A percentile compares a stretch with the other conserved stretches of the same genome.
Evolutionary conservation across 1,140 invertebrate species (phyloP).

Genomic region (Caenorhabditis inopinata): DNA sequence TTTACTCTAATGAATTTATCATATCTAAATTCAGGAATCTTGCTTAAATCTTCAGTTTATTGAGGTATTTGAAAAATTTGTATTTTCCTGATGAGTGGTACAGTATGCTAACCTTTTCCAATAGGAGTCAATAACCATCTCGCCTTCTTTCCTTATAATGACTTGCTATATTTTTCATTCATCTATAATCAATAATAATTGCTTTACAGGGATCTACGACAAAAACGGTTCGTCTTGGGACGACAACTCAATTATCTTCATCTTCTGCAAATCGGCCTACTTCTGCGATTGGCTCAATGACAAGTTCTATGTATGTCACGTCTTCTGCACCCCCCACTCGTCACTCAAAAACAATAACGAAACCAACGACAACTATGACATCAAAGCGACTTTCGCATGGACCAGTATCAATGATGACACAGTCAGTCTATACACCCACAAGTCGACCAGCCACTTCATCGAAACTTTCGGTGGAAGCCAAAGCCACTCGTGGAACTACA

Average conservation of each 20-base stretch:
- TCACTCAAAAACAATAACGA: not conserved
- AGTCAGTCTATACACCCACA: conserved; percentile 24
- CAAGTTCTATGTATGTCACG: conserved; percentile 41
- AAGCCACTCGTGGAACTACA: not conserved
- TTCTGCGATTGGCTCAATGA: conserved; percentile 36
- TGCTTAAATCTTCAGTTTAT: not conserved
- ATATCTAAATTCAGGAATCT: not conserved
- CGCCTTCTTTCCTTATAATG: too few relatives aligned
- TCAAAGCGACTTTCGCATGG: not conserved
- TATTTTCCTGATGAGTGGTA: not conserved
- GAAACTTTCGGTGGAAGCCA: not conserved
- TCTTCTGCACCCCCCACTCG: conserved; percentile 24
- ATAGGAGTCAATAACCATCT: too few relatives aligned
- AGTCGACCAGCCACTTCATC: conserved; percentile 5
- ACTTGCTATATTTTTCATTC: too few relatives aligned
- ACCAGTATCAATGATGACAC: conserved; percentile 24
- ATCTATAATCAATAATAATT: not conserved
- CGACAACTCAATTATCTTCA: not conserved
- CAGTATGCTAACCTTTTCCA: not conserved
- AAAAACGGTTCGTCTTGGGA: not conserved
- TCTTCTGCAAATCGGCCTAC: conserved; percentile 11
- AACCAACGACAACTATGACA: not conserved
- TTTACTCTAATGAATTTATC: too few relatives aligned
- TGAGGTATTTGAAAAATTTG: not conserved
- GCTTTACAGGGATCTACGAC: not conserved